Evolutionary conservation across 1,140 invertebrate genomes (phyloP).

Genomic region (Marisa cornuarietis): DNA sequence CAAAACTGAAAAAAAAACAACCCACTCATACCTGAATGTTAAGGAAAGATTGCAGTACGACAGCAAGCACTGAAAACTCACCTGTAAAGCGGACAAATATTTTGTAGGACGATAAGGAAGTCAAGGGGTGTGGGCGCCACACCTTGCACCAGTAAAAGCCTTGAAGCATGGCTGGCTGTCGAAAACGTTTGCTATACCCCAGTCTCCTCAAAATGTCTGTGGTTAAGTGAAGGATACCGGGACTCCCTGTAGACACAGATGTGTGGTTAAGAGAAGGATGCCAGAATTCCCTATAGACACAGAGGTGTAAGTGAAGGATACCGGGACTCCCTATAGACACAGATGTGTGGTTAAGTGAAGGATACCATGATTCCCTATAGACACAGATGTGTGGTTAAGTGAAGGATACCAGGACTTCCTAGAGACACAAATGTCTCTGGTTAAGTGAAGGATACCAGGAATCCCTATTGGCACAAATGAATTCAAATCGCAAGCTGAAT

Average conservation of each 20-base stretch:
- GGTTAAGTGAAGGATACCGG: slow-evolving; percentile 18
- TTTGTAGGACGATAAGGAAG: slow-evolving; percentile 28
- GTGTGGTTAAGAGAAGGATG: too few species aligned
- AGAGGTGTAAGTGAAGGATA: slow-evolving; percentile 18
- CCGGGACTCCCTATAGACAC: slow-evolving; percentile 16
- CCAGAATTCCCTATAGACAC: too few species aligned
- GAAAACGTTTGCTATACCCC: slow-evolving; percentile 4
- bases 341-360: too few species aligned
- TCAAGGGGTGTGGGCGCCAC: slow-evolving; percentile 33
- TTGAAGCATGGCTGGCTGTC: slow-evolving; percentile 37
- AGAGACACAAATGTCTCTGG: too few species aligned
- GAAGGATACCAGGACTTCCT: slow-evolving; percentile 22
- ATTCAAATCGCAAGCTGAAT: background rate
- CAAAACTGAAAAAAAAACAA: too few species aligned
- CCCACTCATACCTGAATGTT: too few species aligned
- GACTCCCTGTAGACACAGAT: slow-evolving; percentile 16
- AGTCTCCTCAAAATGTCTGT: slow-evolving; percentile 11
- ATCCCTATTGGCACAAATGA: too few species aligned
- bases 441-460: too few species aligned
- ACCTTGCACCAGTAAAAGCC: slow-evolving; percentile 49
- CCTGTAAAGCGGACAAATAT: slow-evolving; percentile 40
- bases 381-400: too few species aligned
- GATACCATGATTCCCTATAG: too few species aligned
- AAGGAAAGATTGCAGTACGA: too few species aligned
- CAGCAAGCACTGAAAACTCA: background rate